Conservation (phyloP, 2,888 invertebrate species). For the Poecilus cupreus region DNA sequence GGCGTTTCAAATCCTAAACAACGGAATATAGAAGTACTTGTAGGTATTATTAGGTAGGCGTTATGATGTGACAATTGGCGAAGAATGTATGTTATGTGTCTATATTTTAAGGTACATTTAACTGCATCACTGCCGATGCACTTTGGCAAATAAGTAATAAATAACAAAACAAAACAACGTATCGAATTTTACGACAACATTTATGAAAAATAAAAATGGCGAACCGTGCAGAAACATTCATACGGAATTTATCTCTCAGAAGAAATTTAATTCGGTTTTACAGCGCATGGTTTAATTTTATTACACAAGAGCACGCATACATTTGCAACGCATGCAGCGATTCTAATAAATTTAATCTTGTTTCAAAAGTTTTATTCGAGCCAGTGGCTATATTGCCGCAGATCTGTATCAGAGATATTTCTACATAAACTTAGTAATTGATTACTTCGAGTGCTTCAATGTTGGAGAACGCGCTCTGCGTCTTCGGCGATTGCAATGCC, state of each 20-base stretch:
- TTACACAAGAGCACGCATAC: constrained; percentile 42
- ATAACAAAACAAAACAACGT: neutral
- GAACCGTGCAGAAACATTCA: constrained; percentile 54
- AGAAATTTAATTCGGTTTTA: constrained; percentile 55
- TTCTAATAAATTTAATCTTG: constrained; percentile 47
- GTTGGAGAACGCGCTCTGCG: neutral
- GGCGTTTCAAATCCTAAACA: too few species aligned
- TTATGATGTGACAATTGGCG: too few species aligned
- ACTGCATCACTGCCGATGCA: too few species aligned
- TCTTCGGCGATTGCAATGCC: too few species aligned
- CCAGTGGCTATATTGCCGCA: constrained; percentile 26
- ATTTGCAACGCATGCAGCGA: constrained; percentile 39
- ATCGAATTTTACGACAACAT: constrained; percentile 51
- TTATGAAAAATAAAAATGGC: constrained; percentile 57
- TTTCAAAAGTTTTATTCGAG: constrained; percentile 42
- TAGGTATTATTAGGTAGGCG: too few species aligned
- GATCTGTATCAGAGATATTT: constrained; percentile 29
- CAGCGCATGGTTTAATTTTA: constrained; percentile 53
- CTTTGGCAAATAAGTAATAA: too few species aligned
- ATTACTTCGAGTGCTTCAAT: constrained; percentile 13
- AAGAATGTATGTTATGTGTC: too few species aligned
- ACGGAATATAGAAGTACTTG: too few species aligned
- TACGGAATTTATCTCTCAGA: constrained; percentile 54
- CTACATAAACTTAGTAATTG: constrained; percentile 29
- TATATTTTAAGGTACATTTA: too few species aligned